phyloP scores from a whole-genome alignment of 2,113 vertebrate genomes.

The Typhlomys cinereus region DNA sequence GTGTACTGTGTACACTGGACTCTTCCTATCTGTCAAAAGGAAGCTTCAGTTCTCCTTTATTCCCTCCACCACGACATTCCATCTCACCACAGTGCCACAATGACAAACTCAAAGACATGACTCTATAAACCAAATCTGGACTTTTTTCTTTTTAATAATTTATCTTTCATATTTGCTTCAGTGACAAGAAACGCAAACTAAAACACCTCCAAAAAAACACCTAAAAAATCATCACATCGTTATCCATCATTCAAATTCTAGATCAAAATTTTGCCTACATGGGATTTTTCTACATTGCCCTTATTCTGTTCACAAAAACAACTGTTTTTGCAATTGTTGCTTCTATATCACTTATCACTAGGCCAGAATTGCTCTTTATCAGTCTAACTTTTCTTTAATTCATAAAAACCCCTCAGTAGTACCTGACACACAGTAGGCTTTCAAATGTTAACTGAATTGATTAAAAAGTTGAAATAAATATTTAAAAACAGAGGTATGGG shows the following conservation, averaged over 20 bases:
- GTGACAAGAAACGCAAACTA: neutral
- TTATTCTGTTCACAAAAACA: neutral
- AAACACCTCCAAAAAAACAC: neutral
- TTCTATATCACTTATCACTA: neutral
- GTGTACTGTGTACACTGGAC: too few relatives aligned
- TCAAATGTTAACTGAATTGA: constrained; percentile 29
- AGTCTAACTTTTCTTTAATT: constrained; percentile 10
- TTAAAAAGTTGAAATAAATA: neutral
- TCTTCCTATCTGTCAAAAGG: neutral
- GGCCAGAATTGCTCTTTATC: neutral
- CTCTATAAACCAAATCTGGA: neutral
- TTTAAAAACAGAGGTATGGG: neutral
- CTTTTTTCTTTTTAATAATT: neutral
- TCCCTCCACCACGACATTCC: neutral
- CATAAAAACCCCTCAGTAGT: neutral
- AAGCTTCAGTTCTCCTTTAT: neutral
- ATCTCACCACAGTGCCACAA: neutral
- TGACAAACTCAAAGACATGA: neutral
- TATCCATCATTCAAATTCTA: neutral
- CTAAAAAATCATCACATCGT: neutral
- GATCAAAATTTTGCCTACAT: neutral
- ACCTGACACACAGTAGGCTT: neutral
- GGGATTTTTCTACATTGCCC: neutral
- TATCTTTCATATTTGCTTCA: neutral
- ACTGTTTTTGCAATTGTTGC: neutral